Base-by-base conservation (phyloP, 92 coral and sea anemone species). In the Muricea muricata region DNA sequence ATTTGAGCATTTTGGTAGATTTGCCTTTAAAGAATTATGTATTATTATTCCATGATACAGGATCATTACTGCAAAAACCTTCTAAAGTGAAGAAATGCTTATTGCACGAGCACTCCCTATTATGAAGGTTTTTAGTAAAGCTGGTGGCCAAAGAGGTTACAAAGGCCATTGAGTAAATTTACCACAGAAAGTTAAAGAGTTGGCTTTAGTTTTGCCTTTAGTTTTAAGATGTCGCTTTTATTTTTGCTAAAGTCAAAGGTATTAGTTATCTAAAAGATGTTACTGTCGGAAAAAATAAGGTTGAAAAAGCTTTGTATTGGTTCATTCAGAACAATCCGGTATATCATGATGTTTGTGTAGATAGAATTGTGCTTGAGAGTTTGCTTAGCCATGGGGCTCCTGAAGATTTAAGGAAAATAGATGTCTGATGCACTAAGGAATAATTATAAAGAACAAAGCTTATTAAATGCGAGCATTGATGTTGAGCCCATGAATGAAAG, bases 271-370 rank as follows among this genome's bases (percentile, higher is more conserved):
- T 56, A 24, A 57, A 81, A 81, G 90, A 87, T 87, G 87, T 87
- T 72, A 61, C 67, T 55, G 90, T 87, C 28, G 73, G 90, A 58
- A 87, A 65, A 87, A 45, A 50, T 52, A 81, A 81, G 65, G 83
- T 87, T 71, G 65, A 87, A 72, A 65, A 70, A 32, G 86, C 90
- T 57, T 72, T 87, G 37, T 35, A 21, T 45, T 80, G 90, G 83
- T 80, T 73, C 7, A 87, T 87, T 58, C 48, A 87, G 46, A 71
- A 80, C 56, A 87, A 87, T 87, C 90, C 90, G 42, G 65, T 72
- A 28, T 87, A 87, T 81, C 46, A 73, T 63, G 75, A 33, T 55
- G 73, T 87, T 34, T 80, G 14, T n/a, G 37, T 87, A 47, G 54
- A 87, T 74, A 28, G 23, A 52, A 8, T 58, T n/a, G 32, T 75